These are phyloP conservation scores for Tadarida brasiliensis DNA, from an alignment of 2,797 vertebrate species.

Conservation along the genomic window DNA sequence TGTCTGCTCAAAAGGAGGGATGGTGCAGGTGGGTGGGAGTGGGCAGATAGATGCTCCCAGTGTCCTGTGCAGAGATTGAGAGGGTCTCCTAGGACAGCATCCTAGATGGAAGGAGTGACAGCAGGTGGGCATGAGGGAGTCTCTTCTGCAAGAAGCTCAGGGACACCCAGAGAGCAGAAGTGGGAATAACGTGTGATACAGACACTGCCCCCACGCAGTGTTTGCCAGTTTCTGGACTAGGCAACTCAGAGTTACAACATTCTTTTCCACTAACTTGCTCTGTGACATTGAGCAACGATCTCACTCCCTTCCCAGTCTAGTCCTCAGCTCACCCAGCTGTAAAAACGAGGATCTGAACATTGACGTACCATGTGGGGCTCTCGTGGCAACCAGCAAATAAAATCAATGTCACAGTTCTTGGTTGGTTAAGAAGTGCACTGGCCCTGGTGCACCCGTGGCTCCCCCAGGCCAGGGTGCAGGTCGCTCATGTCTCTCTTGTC, in stretches of 20 bases:
- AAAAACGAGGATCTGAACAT: background rate
- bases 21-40: background rate
- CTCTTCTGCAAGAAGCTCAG: background rate
- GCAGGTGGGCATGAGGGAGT: background rate
- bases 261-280: background rate
- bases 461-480: background rate
- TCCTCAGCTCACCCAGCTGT: background rate
- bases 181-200: fast-evolving
- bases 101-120: background rate
- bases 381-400: background rate
- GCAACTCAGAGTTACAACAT: fast-evolving
- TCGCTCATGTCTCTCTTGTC: background rate
- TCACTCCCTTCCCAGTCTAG: background rate
- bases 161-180: background rate
- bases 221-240: background rate
- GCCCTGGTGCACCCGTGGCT: background rate
- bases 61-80: background rate
- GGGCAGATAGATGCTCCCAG: background rate
- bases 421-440: background rate
- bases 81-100: background rate
- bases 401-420: background rate
- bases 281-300: background rate
- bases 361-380: fast-evolving
- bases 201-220: fast-evolving
- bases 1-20: background rate